Percentiles rank a stretch among this genome's conserved stretches.
Evolutionary conservation across 2,797 vertebrate genomes (phyloP).

Genomic region (Todus mexicanus): DNA sequence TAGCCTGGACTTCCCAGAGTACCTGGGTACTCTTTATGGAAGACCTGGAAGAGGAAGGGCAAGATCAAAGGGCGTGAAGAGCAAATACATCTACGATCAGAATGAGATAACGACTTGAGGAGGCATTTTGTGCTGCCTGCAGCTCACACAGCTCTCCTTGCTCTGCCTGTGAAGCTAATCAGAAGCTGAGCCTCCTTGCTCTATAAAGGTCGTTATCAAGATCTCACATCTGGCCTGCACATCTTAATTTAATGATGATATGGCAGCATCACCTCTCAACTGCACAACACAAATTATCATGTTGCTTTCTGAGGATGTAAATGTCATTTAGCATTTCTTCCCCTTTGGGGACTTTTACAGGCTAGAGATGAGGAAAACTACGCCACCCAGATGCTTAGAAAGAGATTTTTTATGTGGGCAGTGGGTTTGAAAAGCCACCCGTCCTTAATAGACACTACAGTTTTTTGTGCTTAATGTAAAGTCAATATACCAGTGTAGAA

Average conservation of each 20-base stretch:
- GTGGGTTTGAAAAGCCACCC: neutral
- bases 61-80: conserved; percentile 5
- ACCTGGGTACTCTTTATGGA: neutral
- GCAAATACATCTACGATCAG: neutral
- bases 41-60: neutral
- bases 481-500: neutral
- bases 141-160: neutral
- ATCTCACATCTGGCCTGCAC: conserved; percentile 50
- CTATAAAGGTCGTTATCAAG: conserved; percentile 45
- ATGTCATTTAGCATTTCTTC: conserved; percentile 46
- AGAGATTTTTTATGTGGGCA: neutral
- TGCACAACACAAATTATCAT: conserved; percentile 53
- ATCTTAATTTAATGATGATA: conserved; percentile 63
- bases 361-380: conserved; percentile 17
- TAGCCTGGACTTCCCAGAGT: neutral
- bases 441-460: neutral
- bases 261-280: conserved; percentile 34
- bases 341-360: conserved; percentile 40
- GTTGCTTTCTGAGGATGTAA: conserved; percentile 42
- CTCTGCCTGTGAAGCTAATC: neutral
- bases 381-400: neutral
- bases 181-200: neutral
- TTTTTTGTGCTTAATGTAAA: neutral
- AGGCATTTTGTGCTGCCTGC: neutral
- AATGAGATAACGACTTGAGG: neutral